Base-by-base conservation (phyloP, 2,113 vertebrate genomes). In the Malurus alboscapulatus region DNA sequence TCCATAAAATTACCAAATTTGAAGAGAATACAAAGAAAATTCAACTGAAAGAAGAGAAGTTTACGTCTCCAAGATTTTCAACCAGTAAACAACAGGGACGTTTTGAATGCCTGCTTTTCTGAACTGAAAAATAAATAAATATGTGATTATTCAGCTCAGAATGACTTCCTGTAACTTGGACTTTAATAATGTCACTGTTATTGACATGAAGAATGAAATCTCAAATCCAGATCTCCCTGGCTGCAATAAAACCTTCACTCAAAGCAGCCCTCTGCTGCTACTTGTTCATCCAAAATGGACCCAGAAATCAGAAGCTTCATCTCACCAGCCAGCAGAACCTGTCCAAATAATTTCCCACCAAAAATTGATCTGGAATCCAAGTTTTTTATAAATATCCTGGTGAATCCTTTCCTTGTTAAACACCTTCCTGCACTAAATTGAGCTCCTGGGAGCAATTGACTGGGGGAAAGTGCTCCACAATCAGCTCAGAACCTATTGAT, bases 81-180 rank as follows among this genome's bases (percentile, higher is more conserved):
- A 3, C 27, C 42, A n/a, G 25, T 19, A 79, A 62, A 83, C 12
- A 84, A 20, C 5, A 22, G 17, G 44, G 11, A 63, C 77, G 14
- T 77, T 47, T 59, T 69, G 59, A 20, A 45, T 27, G 11, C 14
- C 19, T 68, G n/a, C 8, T 34, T 42, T 71, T 90, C 74, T 82
- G 61, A 53, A 36, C 4, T n/a, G 38, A 66, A 96, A 40, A 0
- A 0, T 0, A 53, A 62, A 45, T 6, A 72, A 42, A 62, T 59
- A 14, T 47, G 12, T 30, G 20, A 51, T 44, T 38, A 47, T 54
- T 58, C 69, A 74, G 14, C 10, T 26, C 51, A 50, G 74, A 90
- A 69, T 50, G 2, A 36, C 38, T 48, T 62, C 40, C 38, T 66
- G 27, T 11, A 69, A 16, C 16, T n/a, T 27, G 9, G 13, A 8